A percentile compares a stretch with the other conserved stretches of the same genome.
Conservation (phyloP, 2,113 vertebrate genomes). For the Asarcornis scutulata region DNA sequence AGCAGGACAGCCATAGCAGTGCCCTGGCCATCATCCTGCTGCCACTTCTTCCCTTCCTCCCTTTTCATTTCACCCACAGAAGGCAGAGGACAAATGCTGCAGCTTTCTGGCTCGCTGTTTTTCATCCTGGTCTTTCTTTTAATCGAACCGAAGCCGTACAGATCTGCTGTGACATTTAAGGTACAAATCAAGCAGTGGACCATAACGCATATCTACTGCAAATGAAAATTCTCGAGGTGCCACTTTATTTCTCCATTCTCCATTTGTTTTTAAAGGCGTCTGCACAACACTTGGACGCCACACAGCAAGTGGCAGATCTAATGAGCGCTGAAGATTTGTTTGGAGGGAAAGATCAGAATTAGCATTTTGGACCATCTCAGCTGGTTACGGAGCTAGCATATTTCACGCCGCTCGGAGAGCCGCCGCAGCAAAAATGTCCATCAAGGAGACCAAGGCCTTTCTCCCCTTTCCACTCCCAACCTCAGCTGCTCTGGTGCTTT, state of each 20-base stretch:
- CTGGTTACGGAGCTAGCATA: rapidly evolving
- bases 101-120: not conserved
- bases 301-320: constrained; percentile 21
- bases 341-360: constrained; percentile 28
- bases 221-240: constrained; percentile 19
- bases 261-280: constrained; percentile 1
- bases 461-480: not conserved
- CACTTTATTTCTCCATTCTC: constrained; percentile 25
- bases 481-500: not conserved
- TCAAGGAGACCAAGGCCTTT: not conserved
- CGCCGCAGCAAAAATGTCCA: not conserved
- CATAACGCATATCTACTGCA: not conserved
- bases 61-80: not conserved
- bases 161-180: constrained; percentile 19
- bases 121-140: constrained; percentile 5
- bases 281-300: not conserved
- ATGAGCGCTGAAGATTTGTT: constrained; percentile 41
- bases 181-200: constrained; percentile 19
- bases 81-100: not conserved
- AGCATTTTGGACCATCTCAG: constrained; percentile 27
- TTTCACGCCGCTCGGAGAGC: not conserved
- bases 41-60: not conserved
- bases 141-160: not conserved
- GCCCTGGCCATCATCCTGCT: not conserved
- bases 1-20: not conserved